These are phyloP conservation scores for Megalops cyprinoides DNA, from an alignment of 2,797 vertebrate species.

Conservation along the genomic window DNA sequence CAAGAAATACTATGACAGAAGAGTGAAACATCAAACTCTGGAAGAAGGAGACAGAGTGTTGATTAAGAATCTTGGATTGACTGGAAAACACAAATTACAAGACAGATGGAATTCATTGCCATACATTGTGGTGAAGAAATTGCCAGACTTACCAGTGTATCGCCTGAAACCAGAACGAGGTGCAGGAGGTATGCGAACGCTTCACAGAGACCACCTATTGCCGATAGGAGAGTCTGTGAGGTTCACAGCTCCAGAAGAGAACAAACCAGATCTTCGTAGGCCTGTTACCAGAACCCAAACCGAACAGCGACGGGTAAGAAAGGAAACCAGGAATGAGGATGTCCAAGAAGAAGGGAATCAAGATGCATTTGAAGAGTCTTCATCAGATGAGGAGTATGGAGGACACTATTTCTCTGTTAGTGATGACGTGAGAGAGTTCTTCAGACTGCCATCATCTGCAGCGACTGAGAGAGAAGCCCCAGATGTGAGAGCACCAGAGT, in stretches of 20 bases:
- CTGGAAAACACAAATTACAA: constrained; percentile 16
- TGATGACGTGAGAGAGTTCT: background rate
- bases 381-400: too few relatives aligned
- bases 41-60: background rate
- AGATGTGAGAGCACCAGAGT: background rate
- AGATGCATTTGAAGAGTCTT: too few relatives aligned
- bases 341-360: too few relatives aligned
- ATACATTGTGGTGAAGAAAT: background rate
- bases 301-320: too few relatives aligned
- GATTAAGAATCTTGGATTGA: background rate
- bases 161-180: constrained; percentile 4
- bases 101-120: constrained; percentile 6
- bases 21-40: background rate
- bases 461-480: too few relatives aligned
- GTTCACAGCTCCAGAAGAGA: background rate
- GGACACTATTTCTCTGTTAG: background rate
- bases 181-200: background rate
- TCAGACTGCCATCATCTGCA: too few relatives aligned
- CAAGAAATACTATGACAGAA: background rate
- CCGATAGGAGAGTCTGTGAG: constrained; percentile 3
- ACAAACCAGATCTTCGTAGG: background rate
- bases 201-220: constrained; percentile 9
- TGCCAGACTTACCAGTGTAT: constrained; percentile 14
- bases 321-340: too few relatives aligned
- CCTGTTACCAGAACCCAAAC: background rate